Conservation (phyloP, 1,140 invertebrate species). For the Paracyclopina nana region DNA sequence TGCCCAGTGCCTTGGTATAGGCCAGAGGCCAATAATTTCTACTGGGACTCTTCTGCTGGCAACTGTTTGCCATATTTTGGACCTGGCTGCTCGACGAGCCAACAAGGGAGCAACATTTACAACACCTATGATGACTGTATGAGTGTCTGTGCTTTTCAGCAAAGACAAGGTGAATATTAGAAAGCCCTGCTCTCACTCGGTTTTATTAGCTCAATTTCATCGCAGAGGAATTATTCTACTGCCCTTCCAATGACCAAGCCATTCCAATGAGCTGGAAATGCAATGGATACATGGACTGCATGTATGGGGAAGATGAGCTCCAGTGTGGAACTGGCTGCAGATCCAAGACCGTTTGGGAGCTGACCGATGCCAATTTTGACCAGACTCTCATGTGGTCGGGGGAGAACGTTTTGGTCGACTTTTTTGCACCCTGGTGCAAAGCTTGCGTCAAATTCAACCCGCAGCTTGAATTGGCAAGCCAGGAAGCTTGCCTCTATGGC, state of each 20-base stretch:
- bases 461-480: background rate
- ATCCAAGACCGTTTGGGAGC: background rate
- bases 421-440: background rate
- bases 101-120: no score
- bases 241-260: background rate
- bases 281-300: conserved; percentile 1
- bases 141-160: background rate
- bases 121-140: background rate
- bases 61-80: no score
- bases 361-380: background rate
- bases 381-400: background rate
- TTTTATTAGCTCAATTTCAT: background rate
- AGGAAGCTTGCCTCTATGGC: background rate
- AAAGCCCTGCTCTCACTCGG: background rate
- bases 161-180: no score
- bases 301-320: conserved; percentile 4
- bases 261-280: background rate
- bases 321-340: background rate
- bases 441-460: background rate
- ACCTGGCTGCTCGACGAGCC: background rate
- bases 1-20: no score
- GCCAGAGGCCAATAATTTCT: no score
- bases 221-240: background rate
- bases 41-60: no score
- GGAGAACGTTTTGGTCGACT: background rate